These are phyloP conservation scores for Chloropsis cyanopogon DNA, from an alignment of 2,113 vertebrate genomes.

Conservation along the genomic window DNA sequence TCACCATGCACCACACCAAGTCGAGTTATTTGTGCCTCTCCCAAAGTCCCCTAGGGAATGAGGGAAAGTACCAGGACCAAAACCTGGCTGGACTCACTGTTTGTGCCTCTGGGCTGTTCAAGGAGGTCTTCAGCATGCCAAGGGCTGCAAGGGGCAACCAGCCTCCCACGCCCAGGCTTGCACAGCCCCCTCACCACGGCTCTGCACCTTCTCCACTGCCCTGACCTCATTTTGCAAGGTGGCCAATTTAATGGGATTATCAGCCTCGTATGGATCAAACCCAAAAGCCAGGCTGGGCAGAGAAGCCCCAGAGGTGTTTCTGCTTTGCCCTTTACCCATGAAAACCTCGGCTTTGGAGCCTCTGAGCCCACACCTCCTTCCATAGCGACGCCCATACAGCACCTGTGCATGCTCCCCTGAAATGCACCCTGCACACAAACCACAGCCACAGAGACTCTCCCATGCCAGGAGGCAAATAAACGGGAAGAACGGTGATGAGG, in stretches of 20 bases:
- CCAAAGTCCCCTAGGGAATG: not conserved
- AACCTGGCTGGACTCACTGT: fast-evolving
- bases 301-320: not conserved
- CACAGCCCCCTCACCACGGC: not conserved
- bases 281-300: not conserved
- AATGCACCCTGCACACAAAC: not conserved
- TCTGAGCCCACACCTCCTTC: not conserved
- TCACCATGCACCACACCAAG: not conserved
- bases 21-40: not conserved
- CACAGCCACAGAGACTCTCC: not conserved
- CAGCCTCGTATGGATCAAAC: fast-evolving
- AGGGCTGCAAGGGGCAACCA: not conserved
- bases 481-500: not conserved
- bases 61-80: not conserved
- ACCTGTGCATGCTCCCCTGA: not conserved
- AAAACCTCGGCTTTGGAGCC: not conserved
- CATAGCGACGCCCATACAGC: fast-evolving
- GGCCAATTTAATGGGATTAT: not conserved
- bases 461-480: not conserved
- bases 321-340: not conserved
- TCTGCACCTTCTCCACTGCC: not conserved
- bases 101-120: fast-evolving
- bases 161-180: fast-evolving
- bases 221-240: not conserved
- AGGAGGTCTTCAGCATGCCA: not conserved